Base-by-base conservation (phyloP, 2,797 vertebrate genomes). In the Serranus cabrilla region DNA sequence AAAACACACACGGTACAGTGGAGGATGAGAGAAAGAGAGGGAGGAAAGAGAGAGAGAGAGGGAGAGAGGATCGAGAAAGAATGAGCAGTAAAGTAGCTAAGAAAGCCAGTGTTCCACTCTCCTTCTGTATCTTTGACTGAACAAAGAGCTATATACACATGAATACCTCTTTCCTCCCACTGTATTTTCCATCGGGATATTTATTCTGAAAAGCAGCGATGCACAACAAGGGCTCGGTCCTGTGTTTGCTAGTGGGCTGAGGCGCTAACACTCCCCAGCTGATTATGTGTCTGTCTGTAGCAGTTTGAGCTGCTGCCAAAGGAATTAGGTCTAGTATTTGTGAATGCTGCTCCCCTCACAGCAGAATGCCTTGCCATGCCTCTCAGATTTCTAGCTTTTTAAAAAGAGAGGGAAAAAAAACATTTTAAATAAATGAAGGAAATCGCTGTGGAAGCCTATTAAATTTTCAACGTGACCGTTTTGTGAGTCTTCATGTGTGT, bases 201-300 rank as follows among this genome's bases (percentile, higher is more conserved):
- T 89, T 90, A 92, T 93, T 92, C 90, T 89, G 88, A 92, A 92
- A 93, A 92, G 87, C 90, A 92, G 87, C 76, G 84, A 91, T 85
- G 88, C 91, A 92, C 90, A 93, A 93, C 84, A 92, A 92, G 90
- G 86, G 90, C 89, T 92, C 80, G 87, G 83, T 90, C 92, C 90
- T 91, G 87, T 92, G 91, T 94, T 93, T 93, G 90, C 93, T 91
- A 91, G 89, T 82, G 87, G 90, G 92, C 89, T 92, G 92, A 90
- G 88, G 88, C 88, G 89, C 89, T 92, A 92, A 91, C 92, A 82
- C 92, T 94, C 92, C 94, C 92, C 92, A 93, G 91, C 93, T 95
- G 94, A 96, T 94, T 95, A 94, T 95, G 89, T 94, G 90, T 93
- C 94, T 95, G 94, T 94, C 92, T 94, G 92, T 93, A 92, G 93